A percentile compares a stretch with the other conserved stretches of the same genome.
phyloP scores from a whole-genome alignment of 2,888 invertebrate genomes.

The Eupithecia vulgata region DNA sequence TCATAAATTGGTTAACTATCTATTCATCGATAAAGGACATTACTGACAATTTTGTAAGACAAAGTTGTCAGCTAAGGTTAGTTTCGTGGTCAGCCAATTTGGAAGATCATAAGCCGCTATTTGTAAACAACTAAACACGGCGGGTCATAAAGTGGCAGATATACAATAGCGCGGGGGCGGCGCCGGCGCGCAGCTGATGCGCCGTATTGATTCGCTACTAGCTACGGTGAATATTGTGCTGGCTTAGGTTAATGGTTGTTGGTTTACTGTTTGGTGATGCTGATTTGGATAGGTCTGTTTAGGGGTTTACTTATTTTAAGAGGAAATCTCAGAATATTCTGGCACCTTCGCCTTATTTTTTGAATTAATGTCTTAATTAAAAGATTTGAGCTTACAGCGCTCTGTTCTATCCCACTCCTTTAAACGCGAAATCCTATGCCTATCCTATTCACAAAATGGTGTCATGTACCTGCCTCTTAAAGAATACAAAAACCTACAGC shows the following conservation, averaged over 20 bases:
- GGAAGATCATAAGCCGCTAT: conserved; percentile 1
- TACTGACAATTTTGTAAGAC: not conserved
- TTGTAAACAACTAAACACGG: conserved; percentile 16
- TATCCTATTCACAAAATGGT: no score
- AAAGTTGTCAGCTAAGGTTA: not conserved
- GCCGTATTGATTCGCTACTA: conserved; percentile 52
- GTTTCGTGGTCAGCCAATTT: conserved; percentile 5
- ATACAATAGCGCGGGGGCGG: conserved; percentile 72
- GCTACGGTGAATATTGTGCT: conserved; percentile 32
- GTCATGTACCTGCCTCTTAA: no score
- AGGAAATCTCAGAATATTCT: no score
- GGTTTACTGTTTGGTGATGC: conserved; percentile 14
- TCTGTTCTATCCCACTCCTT: no score
- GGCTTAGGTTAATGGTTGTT: conserved; percentile 29
- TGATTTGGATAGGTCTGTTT: not conserved
- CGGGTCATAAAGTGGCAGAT: conserved; percentile 27
- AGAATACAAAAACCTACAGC: no score
- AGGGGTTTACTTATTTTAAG: not conserved
- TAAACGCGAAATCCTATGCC: no score
- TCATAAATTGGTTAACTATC: no score
- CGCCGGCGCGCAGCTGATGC: conserved; percentile 52
- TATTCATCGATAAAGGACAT: not conserved
- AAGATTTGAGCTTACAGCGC: no score
- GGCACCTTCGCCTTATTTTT: no score
- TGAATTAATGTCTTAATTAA: no score